Base-by-base conservation (phyloP, 2,797 vertebrate genomes). In the Steatocranus sp. region DNA sequence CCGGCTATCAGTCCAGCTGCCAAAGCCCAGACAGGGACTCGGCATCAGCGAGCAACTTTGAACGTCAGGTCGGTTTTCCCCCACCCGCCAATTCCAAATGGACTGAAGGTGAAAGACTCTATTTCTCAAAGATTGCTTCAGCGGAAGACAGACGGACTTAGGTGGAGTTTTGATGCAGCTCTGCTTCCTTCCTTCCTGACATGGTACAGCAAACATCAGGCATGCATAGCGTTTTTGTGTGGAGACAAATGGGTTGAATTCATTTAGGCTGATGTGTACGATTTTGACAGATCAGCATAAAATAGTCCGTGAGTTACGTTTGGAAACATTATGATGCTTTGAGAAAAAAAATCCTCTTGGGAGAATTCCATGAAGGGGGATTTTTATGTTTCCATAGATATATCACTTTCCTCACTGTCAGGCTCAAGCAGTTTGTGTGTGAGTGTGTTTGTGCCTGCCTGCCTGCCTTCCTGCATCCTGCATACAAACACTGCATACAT, bases 1-100 rank as follows among this genome's bases (percentile, higher is more conserved):
- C 92, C 86, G 87, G 88, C 94, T 95, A 95, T 95, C 94, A 94
- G 94, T 94, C 91, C 88, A 93, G 89, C 94, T 96, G 94, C 94
- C 95, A 95, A 81, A 91, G 79, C 89, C 78, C 91, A 91, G 93
- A 94, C 95, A 94, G 93, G 82, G 90, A 92, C 84, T 91, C 83
- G 87, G 89, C 88, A 84, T 88, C 86, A 91, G 89, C 85, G 85
- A 88, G 88, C 87, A 86, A 89, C 93, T 92, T 85, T 88, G 88
- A 92, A 91, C 90, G 84, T 92, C 93, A 90, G 91, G 83, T 88
- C 78, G 83, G 81, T 80, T 74, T 34, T 0, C 53, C 80, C 77
- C 23, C 50, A 38, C 30, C 58, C 48, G 75, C 79, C 78, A 88
- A 86, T 80, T 90, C 87, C 90, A 91, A 91, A 92, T 90, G 88